A percentile compares a stretch with the other conserved stretches of the same genome.
These are phyloP conservation scores for Parasteatoda tepidariorum DNA, from an alignment of 1,140 invertebrate species.

Conservation along the genomic window DNA sequence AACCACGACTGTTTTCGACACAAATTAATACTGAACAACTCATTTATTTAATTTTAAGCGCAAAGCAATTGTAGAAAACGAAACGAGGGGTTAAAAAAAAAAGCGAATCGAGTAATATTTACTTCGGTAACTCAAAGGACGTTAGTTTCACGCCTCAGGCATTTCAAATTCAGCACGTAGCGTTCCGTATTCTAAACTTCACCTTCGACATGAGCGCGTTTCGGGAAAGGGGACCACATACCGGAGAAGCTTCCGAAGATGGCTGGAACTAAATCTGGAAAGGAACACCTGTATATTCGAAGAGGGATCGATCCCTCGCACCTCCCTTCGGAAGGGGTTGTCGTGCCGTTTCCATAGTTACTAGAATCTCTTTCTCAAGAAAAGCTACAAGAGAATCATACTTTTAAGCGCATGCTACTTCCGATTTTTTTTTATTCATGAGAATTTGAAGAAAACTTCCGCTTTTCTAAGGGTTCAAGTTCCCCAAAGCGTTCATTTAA, in stretches of 20 bases:
- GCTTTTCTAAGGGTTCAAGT: neutral
- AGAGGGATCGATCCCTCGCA: constrained; percentile 56
- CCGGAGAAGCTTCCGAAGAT: constrained; percentile 7
- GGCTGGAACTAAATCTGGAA: constrained; percentile 30
- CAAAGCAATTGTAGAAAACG: neutral
- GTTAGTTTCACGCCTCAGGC: neutral
- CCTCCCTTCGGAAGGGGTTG: constrained; percentile 48
- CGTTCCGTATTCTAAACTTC: neutral
- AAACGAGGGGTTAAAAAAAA: neutral
- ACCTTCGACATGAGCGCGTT: neutral
- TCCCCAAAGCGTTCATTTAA: neutral
- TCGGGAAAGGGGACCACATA: neutral
- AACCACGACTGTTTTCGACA: too few species aligned
- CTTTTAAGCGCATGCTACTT: constrained; percentile 42
- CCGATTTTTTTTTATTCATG: constrained; percentile 25
- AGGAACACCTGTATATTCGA: constrained; percentile 45
- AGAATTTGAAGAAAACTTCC: neutral
- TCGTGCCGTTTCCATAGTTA: constrained; percentile 47
- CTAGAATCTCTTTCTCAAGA: constrained; percentile 44
- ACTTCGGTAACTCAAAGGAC: neutral
- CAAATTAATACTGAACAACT: too few species aligned
- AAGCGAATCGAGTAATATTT: neutral
- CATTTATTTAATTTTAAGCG: too few species aligned
- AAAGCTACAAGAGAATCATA: constrained; percentile 27
- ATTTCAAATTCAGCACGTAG: neutral